phyloP scores from a whole-genome alignment of 2,888 invertebrate species.

The Plemyria rubiginata region DNA sequence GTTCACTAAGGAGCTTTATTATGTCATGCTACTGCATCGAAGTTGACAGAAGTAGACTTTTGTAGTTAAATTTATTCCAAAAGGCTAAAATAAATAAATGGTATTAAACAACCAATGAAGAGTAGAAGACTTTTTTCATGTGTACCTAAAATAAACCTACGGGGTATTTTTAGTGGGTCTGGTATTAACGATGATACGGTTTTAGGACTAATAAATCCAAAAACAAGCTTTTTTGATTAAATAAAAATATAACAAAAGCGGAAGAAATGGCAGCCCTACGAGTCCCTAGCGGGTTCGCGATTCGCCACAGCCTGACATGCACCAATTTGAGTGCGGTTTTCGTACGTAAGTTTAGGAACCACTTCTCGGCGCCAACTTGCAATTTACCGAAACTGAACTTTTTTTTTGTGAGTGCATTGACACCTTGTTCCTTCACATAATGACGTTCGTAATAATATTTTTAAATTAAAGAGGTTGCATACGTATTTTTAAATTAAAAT shows the following conservation, averaged over 20 bases:
- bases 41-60: too few species aligned
- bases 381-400: conserved; percentile 47
- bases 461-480: neutral
- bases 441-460: neutral
- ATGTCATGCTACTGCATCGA: conserved; percentile 23
- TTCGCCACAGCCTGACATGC: conserved; percentile 48
- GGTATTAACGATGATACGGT: too few species aligned
- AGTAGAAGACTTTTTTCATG: neutral
- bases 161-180: too few species aligned
- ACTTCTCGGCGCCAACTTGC: conserved; percentile 36
- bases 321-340: conserved; percentile 65
- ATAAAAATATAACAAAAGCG: too few species aligned
- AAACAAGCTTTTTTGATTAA: neutral
- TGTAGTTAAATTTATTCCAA: neutral
- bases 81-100: neutral
- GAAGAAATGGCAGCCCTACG: conserved; percentile 31
- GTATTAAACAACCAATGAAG: too few species aligned
- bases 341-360: conserved; percentile 42
- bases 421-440: conserved; percentile 35
- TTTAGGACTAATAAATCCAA: too few species aligned
- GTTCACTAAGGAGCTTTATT: conserved; percentile 18
- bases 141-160: too few species aligned
- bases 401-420: conserved; percentile 43
- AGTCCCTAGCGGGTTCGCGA: conserved; percentile 26
- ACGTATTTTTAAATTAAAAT: neutral